Evolutionary conservation across 1,140 invertebrate species (phyloP).

Genomic region (Hylaeus anthracinus): DNA sequence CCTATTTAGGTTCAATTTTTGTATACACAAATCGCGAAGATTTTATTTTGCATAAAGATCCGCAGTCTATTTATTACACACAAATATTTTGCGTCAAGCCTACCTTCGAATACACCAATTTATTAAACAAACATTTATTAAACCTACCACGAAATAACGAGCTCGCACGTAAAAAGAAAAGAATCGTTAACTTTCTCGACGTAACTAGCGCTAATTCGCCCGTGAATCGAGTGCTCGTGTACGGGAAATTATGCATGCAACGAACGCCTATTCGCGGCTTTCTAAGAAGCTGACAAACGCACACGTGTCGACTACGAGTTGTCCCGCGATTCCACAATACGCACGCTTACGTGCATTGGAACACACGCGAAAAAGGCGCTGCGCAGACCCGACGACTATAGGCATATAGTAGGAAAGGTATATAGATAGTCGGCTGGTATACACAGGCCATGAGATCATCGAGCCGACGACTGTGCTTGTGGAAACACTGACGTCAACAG

Average conservation of each 20-base stretch:
- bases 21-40: too few species aligned
- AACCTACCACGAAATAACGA: too few species aligned
- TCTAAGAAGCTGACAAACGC: constrained; percentile 57
- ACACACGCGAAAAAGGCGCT: constrained; percentile 21
- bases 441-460: constrained; percentile 35
- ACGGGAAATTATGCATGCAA: constrained; percentile 30
- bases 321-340: constrained; percentile 18
- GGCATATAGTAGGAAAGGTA: not conserved
- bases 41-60: too few species aligned
- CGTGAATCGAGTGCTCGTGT: not conserved
- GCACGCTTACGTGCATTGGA: not conserved
- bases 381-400: not conserved
- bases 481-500: constrained; percentile 47
- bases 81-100: too few species aligned
- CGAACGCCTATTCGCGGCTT: constrained; percentile 20
- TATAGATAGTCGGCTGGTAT: not conserved
- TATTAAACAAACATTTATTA: too few species aligned
- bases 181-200: not conserved
- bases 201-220: not conserved
- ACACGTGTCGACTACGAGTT: constrained; percentile 25
- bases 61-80: too few species aligned
- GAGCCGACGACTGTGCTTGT: not conserved
- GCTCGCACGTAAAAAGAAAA: not conserved
- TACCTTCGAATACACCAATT: too few species aligned
- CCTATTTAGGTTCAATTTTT: too few species aligned